Evolutionary conservation across 2,888 invertebrate genomes (phyloP), one percentile per base, ranked within the genome.

Genomic region (Brenthis daphne): DNA sequence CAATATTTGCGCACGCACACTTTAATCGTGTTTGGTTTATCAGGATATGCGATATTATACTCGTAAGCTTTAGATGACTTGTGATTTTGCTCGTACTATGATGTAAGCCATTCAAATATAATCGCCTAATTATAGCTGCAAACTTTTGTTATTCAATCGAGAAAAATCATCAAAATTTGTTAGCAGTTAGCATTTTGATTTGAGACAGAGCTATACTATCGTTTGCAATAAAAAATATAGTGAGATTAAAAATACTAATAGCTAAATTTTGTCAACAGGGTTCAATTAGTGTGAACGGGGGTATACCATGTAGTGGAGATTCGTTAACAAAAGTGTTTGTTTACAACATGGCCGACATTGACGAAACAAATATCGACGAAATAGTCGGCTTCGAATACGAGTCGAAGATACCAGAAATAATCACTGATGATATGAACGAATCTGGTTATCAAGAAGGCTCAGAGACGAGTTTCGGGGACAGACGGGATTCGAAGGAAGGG

Each of bases 391-490:
- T 87, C 83, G 88, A 87, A 48, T 88, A 84, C 81, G 88, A 89
- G 73, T 85, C 87, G 11, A 91, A 90, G 73, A 89, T 91, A 70
- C 91, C 92, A n/a, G 90, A 91, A 63, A 92, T 92, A 72, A 85
- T 90, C 5, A 87, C 91, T 0, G 92, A 92, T 37, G 92, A 92
- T 57, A 90, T 92, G 90, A 90, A 87, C 78, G 92, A 92, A 75
- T 90, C 90, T 2, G 92, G 92, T 1, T 92, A 90, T 67, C 91
- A 90, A 73, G 92, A 91, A 74, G 91, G 90, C 0, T 92, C 92
- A 2, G 92, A 92, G 76, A 84, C 85, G 77, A 92, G 92, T 71
- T 92, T 83, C 68, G 91, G 92, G 68, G 92, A 92, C 33, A 77
- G 92, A 73, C 80, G 92, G 73, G 91, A 91, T 73, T 90, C 90